Base-by-base conservation (phyloP, 1,140 invertebrate genomes). In the Pogonognathellus flavescens region DNA sequence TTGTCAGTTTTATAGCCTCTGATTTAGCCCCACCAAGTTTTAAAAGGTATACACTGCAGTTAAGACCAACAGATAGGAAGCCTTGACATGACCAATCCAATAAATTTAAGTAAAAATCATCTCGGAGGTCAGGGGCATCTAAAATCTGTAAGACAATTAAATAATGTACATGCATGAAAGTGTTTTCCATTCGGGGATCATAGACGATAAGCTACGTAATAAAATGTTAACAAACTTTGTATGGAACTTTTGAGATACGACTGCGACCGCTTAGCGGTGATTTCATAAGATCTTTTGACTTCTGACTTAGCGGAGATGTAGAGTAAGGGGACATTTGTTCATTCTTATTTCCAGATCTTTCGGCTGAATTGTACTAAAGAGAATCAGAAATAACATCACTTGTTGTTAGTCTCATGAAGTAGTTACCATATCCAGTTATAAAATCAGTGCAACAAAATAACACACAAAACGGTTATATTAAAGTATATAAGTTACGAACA, bases 81-180 rank as follows among this genome's bases (percentile, higher is more conserved):
- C 99, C 99, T 89, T 94, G 95, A 14, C 91, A 90, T 88, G 96
- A 97, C 98, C 98, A 99, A 91, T 99, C 97, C 88, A 99, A 93
- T 66, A 99, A 91, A 92, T 99, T 99, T 49, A 99, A 92, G 92
- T 99, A 99, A 92, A 98, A 99, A 92, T 99, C 98, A 91, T 99
- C 96, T 25, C 97, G 91, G 88, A 99, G 96, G 89, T 99, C 97
- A 85, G 98, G 98, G 31, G 97, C 98, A 93, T 99, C 98, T 22
- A 99, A 92, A 89, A 99, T 98, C 87, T 96, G n/a, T 49, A 41
- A 10, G 6, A 76, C 11, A 13, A 57, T 2, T 14, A 80, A 80
- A 80, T 84, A 50, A 66, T 80, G 22, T 57, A 4, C 2, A 41
- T 41, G 53, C 11, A 14, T 3, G 11, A 57, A 57, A 57, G 2